These are phyloP conservation scores for Polyploca ridens DNA, from an alignment of 2,888 invertebrate genomes.

Conservation along the genomic window DNA sequence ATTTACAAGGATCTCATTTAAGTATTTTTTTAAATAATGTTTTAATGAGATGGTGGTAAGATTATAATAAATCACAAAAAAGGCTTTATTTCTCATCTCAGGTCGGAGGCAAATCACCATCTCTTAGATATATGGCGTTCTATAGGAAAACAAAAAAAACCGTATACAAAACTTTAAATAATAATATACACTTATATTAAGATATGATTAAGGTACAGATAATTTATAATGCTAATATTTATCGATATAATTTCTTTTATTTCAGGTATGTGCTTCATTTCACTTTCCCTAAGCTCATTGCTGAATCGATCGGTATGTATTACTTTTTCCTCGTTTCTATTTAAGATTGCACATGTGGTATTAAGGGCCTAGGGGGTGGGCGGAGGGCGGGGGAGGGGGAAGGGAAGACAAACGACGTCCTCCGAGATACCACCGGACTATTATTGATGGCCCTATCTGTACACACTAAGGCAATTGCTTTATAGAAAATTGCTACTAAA, in stretches of 20 bases:
- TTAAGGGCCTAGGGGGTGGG: slow-evolving; percentile 9
- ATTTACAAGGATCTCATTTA: too few relatives aligned
- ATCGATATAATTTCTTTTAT: slow-evolving; percentile 28
- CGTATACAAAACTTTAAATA: too few relatives aligned
- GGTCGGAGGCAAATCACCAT: too few relatives aligned
- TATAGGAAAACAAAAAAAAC: too few relatives aligned
- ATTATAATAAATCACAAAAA: too few relatives aligned
- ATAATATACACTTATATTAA: too few relatives aligned
- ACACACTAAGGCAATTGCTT: slow-evolving; percentile 8
- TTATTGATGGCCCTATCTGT: slow-evolving; percentile 28
- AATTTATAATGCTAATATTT: slow-evolving; percentile 11
- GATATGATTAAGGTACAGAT: not conserved
- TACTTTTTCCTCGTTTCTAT: slow-evolving; percentile 33
- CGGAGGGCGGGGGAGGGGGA: slow-evolving; percentile 17
- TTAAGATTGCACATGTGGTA: slow-evolving; percentile 33
- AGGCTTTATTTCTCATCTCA: too few relatives aligned
- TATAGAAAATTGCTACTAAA: not conserved
- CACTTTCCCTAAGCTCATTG: slow-evolving; percentile 27
- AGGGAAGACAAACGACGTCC: slow-evolving; percentile 38
- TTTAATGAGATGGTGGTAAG: too few relatives aligned
- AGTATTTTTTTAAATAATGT: too few relatives aligned
- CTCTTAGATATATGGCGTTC: too few relatives aligned
- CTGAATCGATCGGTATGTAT: slow-evolving; percentile 32
- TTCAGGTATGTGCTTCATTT: slow-evolving; percentile 40
- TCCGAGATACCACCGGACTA: slow-evolving; percentile 24